Percentiles rank a stretch among this genome's conserved stretches.
phyloP scores from a whole-genome alignment of 2,113 vertebrate species.

The Phalacrocorax brasilianus region DNA sequence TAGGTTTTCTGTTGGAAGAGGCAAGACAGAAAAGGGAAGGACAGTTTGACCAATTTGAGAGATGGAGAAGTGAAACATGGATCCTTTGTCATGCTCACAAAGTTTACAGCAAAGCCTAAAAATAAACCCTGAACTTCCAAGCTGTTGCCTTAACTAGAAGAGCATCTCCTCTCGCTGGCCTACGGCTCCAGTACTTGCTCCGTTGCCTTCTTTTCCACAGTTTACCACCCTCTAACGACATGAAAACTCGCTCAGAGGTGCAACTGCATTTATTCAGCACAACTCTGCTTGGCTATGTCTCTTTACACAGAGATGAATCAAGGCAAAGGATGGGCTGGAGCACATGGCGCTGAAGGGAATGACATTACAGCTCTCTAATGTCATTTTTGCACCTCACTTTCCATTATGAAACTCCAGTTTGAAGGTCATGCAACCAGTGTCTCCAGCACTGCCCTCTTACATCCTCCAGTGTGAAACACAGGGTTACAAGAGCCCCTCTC shows the following conservation, averaged over 20 bases:
- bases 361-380: no score
- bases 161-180: not conserved
- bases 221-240: not conserved
- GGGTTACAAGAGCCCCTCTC: not conserved
- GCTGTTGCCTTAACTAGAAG: not conserved
- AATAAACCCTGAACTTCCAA: not conserved
- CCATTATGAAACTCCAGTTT: not conserved
- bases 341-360: not conserved
- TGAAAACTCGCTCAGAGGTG: not conserved
- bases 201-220: not conserved
- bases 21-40: not conserved
- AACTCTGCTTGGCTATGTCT: not conserved
- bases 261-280: not conserved
- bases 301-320: not conserved
- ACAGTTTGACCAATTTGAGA: not conserved
- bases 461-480: not conserved
- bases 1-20: not conserved
- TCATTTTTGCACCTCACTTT: not conserved
- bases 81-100: accelerated
- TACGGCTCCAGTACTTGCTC: not conserved
- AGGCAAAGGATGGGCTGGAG: not conserved
- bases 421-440: not conserved
- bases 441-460: not conserved
- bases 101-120: not conserved
- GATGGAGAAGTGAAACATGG: not conserved